Evolutionary conservation across 2,113 vertebrate genomes (phyloP), one percentile per base, ranked within the genome.

Genomic region (Zingel zingel): DNA sequence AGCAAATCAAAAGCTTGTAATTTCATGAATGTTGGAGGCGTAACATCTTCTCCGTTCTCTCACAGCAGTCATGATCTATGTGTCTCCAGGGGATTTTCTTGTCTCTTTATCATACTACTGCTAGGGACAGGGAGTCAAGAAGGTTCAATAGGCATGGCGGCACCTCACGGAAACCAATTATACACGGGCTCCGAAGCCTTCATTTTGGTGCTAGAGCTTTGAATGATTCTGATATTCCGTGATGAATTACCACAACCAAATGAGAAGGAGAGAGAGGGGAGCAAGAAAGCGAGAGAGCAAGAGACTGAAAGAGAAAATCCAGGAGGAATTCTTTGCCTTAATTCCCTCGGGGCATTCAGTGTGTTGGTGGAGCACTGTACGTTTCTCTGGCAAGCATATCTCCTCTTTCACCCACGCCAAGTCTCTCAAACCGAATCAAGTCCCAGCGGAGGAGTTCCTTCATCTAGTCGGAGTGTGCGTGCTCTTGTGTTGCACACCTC

Each of bases 161-260:
- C 86, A 92, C 90, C 82, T 86, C 88, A 87, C 70, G 36, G 82
- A 90, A 91, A 92, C 61, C 89, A 93, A 92, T 94, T 93, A 90
- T 70, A 61, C 80, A 66, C 48, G 13, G 64, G 66, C 79, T 87
- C 79, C 5, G 19, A 77, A 88, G 71, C 85, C 80, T 83, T 87
- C 85, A 71, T 89, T 84, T 85, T 76, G 82, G 68, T 43, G 62
- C 80, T 21, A 70, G 39, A 79, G 83, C 79, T 78, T 83, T 88
- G 79, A 89, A 91, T 82, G 86, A 73, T 81, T 92, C 84, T 90
- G 91, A 92, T 93, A 90, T 84, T 88, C 85, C 77, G 47, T 84
- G 91, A 93, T 92, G 90, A 92, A 94, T 93, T 89, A 87, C 77
- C 86, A 81, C 85, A 81, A 89, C 56, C 90, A 89, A 92, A 92